These are phyloP conservation scores for Neria commutata DNA, from an alignment of 2,888 invertebrate species.

Conservation along the genomic window DNA sequence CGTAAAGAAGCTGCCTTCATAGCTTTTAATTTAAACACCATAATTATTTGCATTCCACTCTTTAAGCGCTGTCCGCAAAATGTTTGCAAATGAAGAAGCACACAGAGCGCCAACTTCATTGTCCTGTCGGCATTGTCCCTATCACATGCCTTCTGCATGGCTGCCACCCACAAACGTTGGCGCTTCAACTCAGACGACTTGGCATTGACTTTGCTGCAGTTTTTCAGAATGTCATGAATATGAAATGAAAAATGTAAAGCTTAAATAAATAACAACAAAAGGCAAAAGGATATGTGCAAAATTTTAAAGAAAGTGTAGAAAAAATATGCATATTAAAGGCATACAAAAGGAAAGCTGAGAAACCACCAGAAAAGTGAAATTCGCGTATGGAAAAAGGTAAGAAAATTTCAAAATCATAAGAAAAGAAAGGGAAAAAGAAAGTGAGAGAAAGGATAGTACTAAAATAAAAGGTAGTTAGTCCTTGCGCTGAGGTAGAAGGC, in stretches of 20 bases:
- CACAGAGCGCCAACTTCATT: not conserved
- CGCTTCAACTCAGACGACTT: no score
- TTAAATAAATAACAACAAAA: slow-evolving; percentile 14
- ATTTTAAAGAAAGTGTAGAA: slow-evolving; percentile 29
- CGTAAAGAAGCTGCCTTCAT: slow-evolving; percentile 3
- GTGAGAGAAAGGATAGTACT: slow-evolving; percentile 26
- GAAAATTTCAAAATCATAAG: no score
- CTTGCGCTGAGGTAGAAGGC: not conserved
- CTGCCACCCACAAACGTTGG: no score
- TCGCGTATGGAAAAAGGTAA: no score
- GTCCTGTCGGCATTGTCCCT: no score
- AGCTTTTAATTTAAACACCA: slow-evolving; percentile 37
- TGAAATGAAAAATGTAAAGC: slow-evolving; percentile 20
- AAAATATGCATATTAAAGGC: slow-evolving; percentile 7
- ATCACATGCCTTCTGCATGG: no score
- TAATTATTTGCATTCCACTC: slow-evolving; percentile 38
- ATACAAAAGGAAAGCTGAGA: no score
- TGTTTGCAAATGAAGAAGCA: not conserved
- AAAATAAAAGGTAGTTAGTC: slow-evolving; percentile 38
- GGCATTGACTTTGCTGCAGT: not conserved
- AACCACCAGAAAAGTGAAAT: no score
- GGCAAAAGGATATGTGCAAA: not conserved
- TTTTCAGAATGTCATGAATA: slow-evolving; percentile 7
- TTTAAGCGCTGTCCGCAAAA: slow-evolving; percentile 26
- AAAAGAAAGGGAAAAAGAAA: not conserved